Evolutionary conservation across 2,797 vertebrate genomes (phyloP).

Genomic region (Mus caroli): DNA sequence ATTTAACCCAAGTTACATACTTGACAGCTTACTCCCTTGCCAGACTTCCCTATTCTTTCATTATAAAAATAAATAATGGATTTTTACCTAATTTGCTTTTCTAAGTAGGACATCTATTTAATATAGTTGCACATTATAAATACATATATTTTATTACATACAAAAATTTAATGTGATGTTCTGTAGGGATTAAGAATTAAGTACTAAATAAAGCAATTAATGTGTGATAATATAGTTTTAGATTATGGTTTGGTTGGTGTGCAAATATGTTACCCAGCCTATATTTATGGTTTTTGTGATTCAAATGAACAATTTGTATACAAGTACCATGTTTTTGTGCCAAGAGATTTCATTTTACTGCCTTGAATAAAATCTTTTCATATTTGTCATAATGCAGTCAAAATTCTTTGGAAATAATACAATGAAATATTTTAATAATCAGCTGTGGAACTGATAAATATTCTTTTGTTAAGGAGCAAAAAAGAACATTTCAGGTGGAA

Average conservation of each 20-base stretch:
- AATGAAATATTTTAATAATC: conserved; percentile 58
- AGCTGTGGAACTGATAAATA: conserved; percentile 16
- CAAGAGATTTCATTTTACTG: conserved; percentile 58
- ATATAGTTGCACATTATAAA: conserved; percentile 60
- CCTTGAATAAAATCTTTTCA: conserved; percentile 62
- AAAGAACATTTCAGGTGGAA: conserved; percentile 67
- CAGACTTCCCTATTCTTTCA: conserved; percentile 74
- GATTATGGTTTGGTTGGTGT: conserved; percentile 63
- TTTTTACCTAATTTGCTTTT: conserved; percentile 68
- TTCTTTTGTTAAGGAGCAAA: conserved; percentile 78
- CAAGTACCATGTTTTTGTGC: conserved; percentile 57
- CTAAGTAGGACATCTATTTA: conserved; percentile 58
- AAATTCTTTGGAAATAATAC: conserved; percentile 60
- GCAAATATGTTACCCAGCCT: conserved; percentile 64
- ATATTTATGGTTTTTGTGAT: conserved; percentile 72
- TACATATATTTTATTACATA: conserved; percentile 60
- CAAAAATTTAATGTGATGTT: conserved; percentile 64
- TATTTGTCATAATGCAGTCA: conserved; percentile 48
- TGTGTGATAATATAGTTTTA: conserved; percentile 52
- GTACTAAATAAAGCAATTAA: conserved; percentile 67
- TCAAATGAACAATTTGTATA: conserved; percentile 68
- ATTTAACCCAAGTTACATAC: conserved; percentile 63
- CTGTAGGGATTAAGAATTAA: conserved; percentile 32
- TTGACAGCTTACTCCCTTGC: conserved; percentile 70
- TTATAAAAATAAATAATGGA: conserved; percentile 75